Evolutionary conservation across 2,113 vertebrate species (phyloP).

Genomic region (Columba livia): DNA sequence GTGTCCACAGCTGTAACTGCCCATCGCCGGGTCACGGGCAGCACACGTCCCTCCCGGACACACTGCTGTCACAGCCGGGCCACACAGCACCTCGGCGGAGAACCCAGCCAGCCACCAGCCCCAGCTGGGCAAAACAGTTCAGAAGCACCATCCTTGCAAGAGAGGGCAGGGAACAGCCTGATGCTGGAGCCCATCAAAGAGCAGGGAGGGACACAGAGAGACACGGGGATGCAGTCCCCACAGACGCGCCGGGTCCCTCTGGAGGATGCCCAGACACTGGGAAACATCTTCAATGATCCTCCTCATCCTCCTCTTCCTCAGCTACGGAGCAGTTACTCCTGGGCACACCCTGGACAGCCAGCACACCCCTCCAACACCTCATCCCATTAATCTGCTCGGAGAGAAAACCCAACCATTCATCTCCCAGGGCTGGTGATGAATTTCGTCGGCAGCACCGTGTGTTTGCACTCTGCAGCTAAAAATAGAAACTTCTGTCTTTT

Average conservation of each 20-base stretch:
- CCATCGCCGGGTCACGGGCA: not conserved
- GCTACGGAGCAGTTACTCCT: not conserved
- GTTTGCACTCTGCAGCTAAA: conserved; percentile 15
- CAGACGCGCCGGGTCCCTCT: not conserved
- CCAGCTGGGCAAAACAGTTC: no score
- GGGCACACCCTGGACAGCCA: not conserved
- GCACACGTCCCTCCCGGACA: accelerated
- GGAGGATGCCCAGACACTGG: not conserved
- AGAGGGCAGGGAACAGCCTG: no score
- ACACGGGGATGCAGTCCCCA: accelerated
- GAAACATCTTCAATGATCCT: accelerated
- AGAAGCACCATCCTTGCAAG: no score
- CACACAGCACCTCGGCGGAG: accelerated
- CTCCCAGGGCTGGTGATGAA: not conserved
- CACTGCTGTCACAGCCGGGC: not conserved
- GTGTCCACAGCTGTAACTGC: not conserved
- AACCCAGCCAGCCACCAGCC: no score
- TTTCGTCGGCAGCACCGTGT: not conserved
- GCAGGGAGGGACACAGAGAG: not conserved
- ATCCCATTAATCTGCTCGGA: not conserved
- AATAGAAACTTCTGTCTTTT: not conserved
- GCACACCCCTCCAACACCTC: accelerated
- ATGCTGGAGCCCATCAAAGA: no score
- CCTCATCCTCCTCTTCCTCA: not conserved
- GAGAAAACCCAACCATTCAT: not conserved